These are phyloP conservation scores for Chionodraco myersi DNA, from an alignment of 2,113 vertebrate genomes.

Conservation along the genomic window DNA sequence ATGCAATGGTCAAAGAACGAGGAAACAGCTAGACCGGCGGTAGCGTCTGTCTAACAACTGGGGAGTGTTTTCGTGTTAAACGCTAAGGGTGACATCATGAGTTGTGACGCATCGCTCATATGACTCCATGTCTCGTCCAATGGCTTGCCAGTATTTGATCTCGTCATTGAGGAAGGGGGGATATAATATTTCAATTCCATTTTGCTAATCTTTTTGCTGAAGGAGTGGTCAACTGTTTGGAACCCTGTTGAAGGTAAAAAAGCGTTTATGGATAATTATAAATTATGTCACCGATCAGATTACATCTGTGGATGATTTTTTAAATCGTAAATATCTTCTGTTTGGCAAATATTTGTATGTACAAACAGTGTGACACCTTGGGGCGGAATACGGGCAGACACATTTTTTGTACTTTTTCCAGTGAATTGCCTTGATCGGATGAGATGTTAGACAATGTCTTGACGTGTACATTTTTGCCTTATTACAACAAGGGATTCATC, in stretches of 20 bases:
- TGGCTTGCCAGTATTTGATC: slow-evolving; percentile 78
- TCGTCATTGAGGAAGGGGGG: slow-evolving; percentile 59
- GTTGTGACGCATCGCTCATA: slow-evolving; percentile 76
- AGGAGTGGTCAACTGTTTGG: slow-evolving; percentile 83
- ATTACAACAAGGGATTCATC: neutral
- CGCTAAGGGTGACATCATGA: slow-evolving; percentile 77
- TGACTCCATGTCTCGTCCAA: slow-evolving; percentile 83
- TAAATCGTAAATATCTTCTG: neutral
- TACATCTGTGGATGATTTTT: neutral
- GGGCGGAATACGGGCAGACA: neutral
- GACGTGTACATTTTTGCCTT: neutral
- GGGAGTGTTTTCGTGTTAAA: slow-evolving; percentile 74
- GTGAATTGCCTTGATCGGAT: slow-evolving; percentile 1
- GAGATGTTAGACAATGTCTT: neutral
- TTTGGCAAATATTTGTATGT: neutral
- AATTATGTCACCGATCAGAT: neutral
- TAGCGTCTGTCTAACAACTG: slow-evolving; percentile 48
- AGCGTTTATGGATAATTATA: slow-evolving; percentile 35
- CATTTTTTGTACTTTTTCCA: slow-evolving; percentile 1
- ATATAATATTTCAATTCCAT: slow-evolving; percentile 81
- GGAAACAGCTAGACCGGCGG: slow-evolving; percentile 55
- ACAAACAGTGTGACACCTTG: neutral
- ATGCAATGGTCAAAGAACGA: slow-evolving; percentile 5
- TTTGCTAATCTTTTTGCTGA: slow-evolving; percentile 83
- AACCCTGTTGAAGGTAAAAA: slow-evolving; percentile 72